phyloP scores from a whole-genome alignment of 2,113 vertebrate genomes.

The Oncorhynchus masou region DNA sequence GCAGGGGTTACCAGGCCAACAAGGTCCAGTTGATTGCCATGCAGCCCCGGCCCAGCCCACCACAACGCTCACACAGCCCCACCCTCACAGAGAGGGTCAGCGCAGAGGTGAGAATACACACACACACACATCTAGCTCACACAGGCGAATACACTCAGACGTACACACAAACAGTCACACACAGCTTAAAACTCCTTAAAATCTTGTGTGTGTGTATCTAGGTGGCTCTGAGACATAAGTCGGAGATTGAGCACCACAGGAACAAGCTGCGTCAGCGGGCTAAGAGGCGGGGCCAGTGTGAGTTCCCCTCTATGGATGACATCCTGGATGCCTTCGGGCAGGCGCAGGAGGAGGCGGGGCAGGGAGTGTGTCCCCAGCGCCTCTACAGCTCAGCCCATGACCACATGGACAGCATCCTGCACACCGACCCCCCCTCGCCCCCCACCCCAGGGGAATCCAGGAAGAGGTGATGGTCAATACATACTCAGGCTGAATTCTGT shows the following conservation, averaged over 20 bases:
- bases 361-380: constrained; percentile 83
- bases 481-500: background rate
- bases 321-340: constrained; percentile 84
- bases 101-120: constrained; percentile 77
- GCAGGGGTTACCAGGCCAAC: constrained; percentile 81
- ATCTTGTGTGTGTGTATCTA: constrained; percentile 45
- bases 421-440: constrained; percentile 78
- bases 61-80: constrained; percentile 60
- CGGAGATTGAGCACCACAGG: constrained; percentile 94
- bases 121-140: background rate
- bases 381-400: constrained; percentile 92
- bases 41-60: constrained; percentile 87
- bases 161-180: background rate
- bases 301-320: constrained; percentile 94
- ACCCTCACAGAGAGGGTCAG: constrained; percentile 84
- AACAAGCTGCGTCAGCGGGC: constrained; percentile 95
- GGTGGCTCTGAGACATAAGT: constrained; percentile 93
- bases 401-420: constrained; percentile 96
- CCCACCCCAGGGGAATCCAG: constrained; percentile 83
- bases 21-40: constrained; percentile 97
- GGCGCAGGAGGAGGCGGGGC: constrained; percentile 84
- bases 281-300: constrained; percentile 93
- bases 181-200: background rate
- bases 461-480: constrained; percentile 70
- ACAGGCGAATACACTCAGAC: background rate